A percentile compares a stretch with the other conserved stretches of the same genome.
Conservation (phyloP, 2,888 invertebrate species). For the Athalia circularis region DNA sequence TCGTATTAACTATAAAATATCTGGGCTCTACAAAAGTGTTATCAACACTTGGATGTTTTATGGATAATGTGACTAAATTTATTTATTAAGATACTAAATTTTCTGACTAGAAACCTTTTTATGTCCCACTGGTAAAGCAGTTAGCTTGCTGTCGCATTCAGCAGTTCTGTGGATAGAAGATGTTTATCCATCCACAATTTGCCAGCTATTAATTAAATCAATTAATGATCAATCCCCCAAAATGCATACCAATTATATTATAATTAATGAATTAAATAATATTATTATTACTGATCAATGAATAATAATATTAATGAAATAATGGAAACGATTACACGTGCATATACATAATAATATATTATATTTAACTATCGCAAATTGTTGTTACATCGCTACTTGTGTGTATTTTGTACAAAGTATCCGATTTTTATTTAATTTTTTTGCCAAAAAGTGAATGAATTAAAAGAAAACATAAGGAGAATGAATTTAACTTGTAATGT, state of each 20-base stretch:
- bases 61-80: constrained; percentile 29
- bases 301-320: constrained; percentile 28
- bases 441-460: constrained; percentile 53
- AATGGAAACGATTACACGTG: constrained; percentile 51
- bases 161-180: constrained; percentile 44
- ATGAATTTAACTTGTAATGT: constrained; percentile 43
- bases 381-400: constrained; percentile 73
- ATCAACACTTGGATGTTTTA: constrained; percentile 33
- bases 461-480: constrained; percentile 24
- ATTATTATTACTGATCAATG: constrained; percentile 43
- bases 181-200: constrained; percentile 40
- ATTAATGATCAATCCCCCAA: constrained; percentile 44
- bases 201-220: constrained; percentile 46
- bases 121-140: constrained; percentile 34
- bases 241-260: constrained; percentile 48
- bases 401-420: constrained; percentile 73
- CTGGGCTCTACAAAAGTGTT: background rate
- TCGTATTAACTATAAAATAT: constrained; percentile 34
- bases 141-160: constrained; percentile 46
- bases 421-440: constrained; percentile 62
- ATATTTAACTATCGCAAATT: constrained; percentile 73
- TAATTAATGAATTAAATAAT: constrained; percentile 33
- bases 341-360: constrained; percentile 61
- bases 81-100: constrained; percentile 42
- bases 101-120: constrained; percentile 43